Evolutionary conservation across 23 tunicate species (phyloP).

Genomic region (Clavelina lepadiformis): DNA sequence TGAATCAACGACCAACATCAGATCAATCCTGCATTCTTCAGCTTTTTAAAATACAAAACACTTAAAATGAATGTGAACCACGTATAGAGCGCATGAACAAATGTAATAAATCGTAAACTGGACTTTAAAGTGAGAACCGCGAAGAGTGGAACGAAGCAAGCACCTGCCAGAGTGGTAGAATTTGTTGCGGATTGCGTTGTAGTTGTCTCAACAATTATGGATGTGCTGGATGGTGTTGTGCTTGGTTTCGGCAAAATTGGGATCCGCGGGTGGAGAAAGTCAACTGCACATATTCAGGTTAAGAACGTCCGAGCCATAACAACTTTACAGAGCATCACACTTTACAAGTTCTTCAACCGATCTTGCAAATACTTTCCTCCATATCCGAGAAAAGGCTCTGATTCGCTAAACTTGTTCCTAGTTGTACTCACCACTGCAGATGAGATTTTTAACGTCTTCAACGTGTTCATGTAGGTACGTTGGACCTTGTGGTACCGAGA

Average conservation of each 20-base stretch:
- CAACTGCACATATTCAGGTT: too few relatives aligned
- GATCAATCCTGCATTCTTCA: conserved; percentile 17
- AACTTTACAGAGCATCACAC: too few relatives aligned
- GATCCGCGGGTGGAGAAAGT: too few relatives aligned
- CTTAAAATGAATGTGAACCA: neutral
- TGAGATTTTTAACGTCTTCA: neutral
- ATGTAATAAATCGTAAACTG: too few relatives aligned
- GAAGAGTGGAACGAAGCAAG: neutral
- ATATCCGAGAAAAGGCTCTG: too few relatives aligned
- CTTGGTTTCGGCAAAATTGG: neutral
- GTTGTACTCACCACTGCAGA: neutral
- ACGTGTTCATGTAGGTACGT: neutral
- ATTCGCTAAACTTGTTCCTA: too few relatives aligned
- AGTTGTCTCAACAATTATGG: neutral
- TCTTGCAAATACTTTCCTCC: too few relatives aligned
- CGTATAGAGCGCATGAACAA: too few relatives aligned
- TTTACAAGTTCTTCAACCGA: too few relatives aligned
- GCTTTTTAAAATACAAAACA: too few relatives aligned
- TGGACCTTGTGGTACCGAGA: neutral
- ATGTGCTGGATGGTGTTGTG: neutral
- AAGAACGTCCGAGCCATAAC: too few relatives aligned
- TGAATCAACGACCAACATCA: conserved; percentile 28
- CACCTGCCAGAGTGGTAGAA: neutral
- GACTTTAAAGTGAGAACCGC: too few relatives aligned
- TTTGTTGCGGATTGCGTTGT: neutral